Conservation (phyloP, 2,888 invertebrate species). For the Beris chalybata region DNA sequence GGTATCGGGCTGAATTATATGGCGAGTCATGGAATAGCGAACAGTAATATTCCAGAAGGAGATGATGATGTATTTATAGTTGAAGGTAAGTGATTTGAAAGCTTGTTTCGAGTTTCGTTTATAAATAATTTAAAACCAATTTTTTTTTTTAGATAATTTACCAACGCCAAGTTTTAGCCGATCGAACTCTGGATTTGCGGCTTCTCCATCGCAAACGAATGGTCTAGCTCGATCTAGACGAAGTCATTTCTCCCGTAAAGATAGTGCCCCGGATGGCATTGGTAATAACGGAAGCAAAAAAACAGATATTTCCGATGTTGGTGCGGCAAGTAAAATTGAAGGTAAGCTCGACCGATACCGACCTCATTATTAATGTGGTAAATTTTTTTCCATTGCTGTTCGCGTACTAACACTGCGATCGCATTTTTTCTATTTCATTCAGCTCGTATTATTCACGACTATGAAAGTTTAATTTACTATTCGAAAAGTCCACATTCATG, state of each 20-base stretch:
- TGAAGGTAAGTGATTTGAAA: slow-evolving; percentile 42
- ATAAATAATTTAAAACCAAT: neutral
- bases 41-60: slow-evolving; percentile 45
- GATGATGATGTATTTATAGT: slow-evolving; percentile 55
- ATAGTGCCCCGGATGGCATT: slow-evolving; percentile 51
- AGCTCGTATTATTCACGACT: slow-evolving; percentile 54
- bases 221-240: slow-evolving; percentile 55
- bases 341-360: slow-evolving; percentile 26
- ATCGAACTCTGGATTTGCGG: slow-evolving; percentile 5
- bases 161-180: slow-evolving; percentile 8
- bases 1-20: slow-evolving; percentile 55
- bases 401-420: slow-evolving; percentile 2
- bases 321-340: slow-evolving; percentile 34
- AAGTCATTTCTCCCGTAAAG: slow-evolving; percentile 57
- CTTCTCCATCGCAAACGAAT: slow-evolving; percentile 42
- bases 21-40: slow-evolving; percentile 44
- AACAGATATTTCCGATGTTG: slow-evolving; percentile 17
- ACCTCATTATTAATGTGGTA: no score
- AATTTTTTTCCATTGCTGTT: no score
- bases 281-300: slow-evolving; percentile 39
- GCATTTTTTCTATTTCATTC: slow-evolving; percentile 33
- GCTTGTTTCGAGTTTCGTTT: slow-evolving; percentile 11
- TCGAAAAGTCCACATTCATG: slow-evolving; percentile 55
- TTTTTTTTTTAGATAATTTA: neutral
- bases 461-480: slow-evolving; percentile 53